These are phyloP conservation scores for Eulemur mongoz DNA, from an alignment of 2,797 vertebrate species.

Conservation along the genomic window DNA sequence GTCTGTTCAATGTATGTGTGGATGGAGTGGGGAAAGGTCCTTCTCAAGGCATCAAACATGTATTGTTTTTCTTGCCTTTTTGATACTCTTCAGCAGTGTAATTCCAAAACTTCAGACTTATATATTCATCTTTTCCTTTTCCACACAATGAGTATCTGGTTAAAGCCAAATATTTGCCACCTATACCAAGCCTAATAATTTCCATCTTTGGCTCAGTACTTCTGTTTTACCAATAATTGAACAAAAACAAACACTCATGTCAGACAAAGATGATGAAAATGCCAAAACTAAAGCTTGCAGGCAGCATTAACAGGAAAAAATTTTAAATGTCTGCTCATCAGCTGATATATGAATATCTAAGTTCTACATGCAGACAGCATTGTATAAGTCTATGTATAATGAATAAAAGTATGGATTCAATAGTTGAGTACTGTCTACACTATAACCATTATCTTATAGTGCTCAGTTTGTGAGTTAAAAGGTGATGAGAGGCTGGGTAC, in stretches of 20 bases:
- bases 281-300: background rate
- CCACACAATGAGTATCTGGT: background rate
- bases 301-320: background rate
- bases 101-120: background rate
- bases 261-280: slow-evolving; percentile 13
- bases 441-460: background rate
- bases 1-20: background rate
- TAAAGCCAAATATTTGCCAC: slow-evolving; percentile 32
- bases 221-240: slow-evolving; percentile 10
- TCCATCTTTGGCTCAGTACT: background rate
- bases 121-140: background rate
- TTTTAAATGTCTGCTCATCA: background rate
- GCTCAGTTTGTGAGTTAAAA: slow-evolving; percentile 28
- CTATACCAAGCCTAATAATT: background rate
- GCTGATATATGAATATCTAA: background rate
- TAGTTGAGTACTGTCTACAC: background rate
- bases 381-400: background rate
- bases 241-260: background rate
- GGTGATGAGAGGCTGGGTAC: background rate
- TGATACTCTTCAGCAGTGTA: background rate
- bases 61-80: background rate
- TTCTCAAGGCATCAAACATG: background rate
- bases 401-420: background rate
- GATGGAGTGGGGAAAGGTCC: background rate
- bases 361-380: background rate